A percentile compares a stretch with the other conserved stretches of the same genome.
These are phyloP conservation scores for Zygogramma bicolorata DNA, from an alignment of 2,888 invertebrate species.

Conservation along the genomic window DNA sequence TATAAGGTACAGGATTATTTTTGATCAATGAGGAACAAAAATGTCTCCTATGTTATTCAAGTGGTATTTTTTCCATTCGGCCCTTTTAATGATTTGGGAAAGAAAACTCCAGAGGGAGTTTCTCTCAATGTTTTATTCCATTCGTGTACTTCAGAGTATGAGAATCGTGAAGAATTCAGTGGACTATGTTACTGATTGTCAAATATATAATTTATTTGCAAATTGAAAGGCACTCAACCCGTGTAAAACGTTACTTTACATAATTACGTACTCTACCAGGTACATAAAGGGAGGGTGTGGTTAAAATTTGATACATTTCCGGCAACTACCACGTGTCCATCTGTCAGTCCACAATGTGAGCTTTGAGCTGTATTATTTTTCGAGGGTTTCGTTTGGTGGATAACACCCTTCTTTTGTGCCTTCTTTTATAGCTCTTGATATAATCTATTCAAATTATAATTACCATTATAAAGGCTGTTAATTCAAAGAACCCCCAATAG, in stretches of 20 bases:
- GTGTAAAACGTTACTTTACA: conserved; percentile 36
- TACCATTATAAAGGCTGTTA: conserved; percentile 28
- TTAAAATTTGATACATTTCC: conserved; percentile 30
- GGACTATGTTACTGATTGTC: too few species aligned
- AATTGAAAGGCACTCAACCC: conserved; percentile 23
- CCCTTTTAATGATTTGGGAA: too few species aligned
- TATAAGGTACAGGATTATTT: too few species aligned
- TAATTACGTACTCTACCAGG: conserved; percentile 34
- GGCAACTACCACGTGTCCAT: conserved; percentile 33
- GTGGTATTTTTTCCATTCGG: too few species aligned
- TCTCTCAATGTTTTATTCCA: too few species aligned
- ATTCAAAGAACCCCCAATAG: neutral
- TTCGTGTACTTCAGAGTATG: too few species aligned
- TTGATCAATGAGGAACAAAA: too few species aligned
- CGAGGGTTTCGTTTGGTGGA: conserved; percentile 22
- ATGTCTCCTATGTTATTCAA: too few species aligned
- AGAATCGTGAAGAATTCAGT: too few species aligned
- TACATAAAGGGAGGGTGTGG: conserved; percentile 22
- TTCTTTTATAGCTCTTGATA: conserved; percentile 28
- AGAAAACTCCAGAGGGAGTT: too few species aligned
- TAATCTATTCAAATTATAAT: conserved; percentile 36
- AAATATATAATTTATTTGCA: neutral
- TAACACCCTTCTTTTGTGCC: conserved; percentile 26
- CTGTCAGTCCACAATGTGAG: conserved; percentile 21
- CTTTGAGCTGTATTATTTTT: conserved; percentile 20